Conservation (phyloP, 2,888 invertebrate species). For the Chamaedrilus cognettii region DNA sequence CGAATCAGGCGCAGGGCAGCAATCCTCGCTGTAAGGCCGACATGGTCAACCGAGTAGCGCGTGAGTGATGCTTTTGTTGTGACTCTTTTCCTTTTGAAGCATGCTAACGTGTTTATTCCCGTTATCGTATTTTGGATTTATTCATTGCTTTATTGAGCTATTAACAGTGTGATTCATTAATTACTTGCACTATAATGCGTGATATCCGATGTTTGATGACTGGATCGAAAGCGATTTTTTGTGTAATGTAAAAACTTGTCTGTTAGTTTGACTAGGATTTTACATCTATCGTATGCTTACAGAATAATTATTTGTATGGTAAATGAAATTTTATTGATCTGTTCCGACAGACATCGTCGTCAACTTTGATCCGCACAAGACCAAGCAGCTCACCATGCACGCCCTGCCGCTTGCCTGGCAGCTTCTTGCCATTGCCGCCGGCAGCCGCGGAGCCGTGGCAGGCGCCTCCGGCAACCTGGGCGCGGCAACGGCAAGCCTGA, state of each 20-base stretch:
- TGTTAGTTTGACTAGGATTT: no score
- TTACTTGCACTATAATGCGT: no score
- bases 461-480: not conserved
- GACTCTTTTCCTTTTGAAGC: no score
- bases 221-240: no score
- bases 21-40: conserved; percentile 55
- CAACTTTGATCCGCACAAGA: conserved; percentile 15
- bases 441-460: not conserved
- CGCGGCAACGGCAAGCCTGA: conserved; percentile 12
- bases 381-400: conserved; percentile 53
- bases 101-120: no score
- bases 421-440: conserved; percentile 25
- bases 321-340: not conserved
- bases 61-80: conserved; percentile 44
- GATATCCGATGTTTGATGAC: no score
- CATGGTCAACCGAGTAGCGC: conserved; percentile 54
- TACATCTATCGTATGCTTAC: no score
- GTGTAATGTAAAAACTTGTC: no score
- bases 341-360: conserved; percentile 47
- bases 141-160: no score
- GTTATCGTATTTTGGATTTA: no score
- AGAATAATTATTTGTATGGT: not conserved
- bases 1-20: conserved; percentile 33
- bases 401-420: conserved; percentile 57
- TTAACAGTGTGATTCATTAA: no score